phyloP scores from a whole-genome alignment of 2,797 vertebrate genomes.

The Cirrhinus mrigala region DNA sequence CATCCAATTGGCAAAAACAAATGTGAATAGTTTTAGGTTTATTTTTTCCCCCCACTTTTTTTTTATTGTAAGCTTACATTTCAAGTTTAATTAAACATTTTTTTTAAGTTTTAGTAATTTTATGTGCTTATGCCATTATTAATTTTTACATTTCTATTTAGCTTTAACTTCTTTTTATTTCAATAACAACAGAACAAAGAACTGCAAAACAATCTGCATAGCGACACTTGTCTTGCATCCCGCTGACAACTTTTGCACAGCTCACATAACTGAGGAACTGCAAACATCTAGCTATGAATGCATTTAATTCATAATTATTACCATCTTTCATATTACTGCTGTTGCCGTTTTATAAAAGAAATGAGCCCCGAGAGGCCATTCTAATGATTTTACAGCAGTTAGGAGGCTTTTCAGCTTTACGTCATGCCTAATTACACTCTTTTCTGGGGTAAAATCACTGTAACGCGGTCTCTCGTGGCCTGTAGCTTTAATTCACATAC shows the following conservation, averaged over 20 bases:
- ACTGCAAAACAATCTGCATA: background rate
- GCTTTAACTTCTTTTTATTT: background rate
- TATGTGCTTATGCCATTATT: too few relatives aligned
- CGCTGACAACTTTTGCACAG: background rate
- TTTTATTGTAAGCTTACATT: too few relatives aligned
- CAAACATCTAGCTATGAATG: background rate
- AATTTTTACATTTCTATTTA: too few relatives aligned
- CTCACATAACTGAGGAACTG: background rate
- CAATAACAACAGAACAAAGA: too few relatives aligned
- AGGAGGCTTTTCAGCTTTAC: conserved; percentile 3
- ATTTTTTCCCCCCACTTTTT: background rate
- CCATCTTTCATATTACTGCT: background rate
- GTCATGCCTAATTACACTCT: conserved; percentile 29
- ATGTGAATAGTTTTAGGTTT: background rate
- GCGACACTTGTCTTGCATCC: background rate
- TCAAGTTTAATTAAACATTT: too few relatives aligned
- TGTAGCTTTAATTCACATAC: background rate
- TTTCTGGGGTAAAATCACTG: background rate
- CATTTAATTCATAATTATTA: conserved; percentile 1
- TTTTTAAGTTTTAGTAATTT: too few relatives aligned
- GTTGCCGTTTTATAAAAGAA: conserved; percentile 4
- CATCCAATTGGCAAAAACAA: background rate
- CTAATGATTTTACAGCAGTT: conserved; percentile 17
- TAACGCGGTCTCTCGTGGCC: background rate
- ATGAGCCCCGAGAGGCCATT: background rate